Evolutionary conservation across 2,888 invertebrate genomes (phyloP).

Genomic region (Steinernema hermaphroditum): DNA sequence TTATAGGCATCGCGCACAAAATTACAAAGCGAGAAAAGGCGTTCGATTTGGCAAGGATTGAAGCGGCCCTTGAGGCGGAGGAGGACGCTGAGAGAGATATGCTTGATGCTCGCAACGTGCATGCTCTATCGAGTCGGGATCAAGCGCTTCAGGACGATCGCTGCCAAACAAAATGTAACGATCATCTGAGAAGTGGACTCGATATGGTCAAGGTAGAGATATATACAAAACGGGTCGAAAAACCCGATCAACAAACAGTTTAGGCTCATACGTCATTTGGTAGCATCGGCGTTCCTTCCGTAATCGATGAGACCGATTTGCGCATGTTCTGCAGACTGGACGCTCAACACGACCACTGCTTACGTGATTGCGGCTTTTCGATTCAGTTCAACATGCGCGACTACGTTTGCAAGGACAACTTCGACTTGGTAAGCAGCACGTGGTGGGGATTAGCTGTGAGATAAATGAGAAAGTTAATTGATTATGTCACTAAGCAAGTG

Average conservation of each 20-base stretch:
- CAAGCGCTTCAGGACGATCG: conserved; percentile 49
- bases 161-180: conserved; percentile 62
- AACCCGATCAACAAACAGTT: not conserved
- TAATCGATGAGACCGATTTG: conserved; percentile 57
- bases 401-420: conserved; percentile 59
- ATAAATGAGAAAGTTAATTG: no score
- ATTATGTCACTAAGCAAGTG: no score
- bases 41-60: conserved; percentile 34
- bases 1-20: conserved; percentile 1
- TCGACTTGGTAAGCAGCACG: conserved; percentile 49
- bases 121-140: conserved; percentile 14
- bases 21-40: conserved; percentile 35
- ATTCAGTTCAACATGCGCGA: conserved; percentile 66
- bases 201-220: conserved; percentile 65
- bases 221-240: not conserved
- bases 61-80: conserved; percentile 24
- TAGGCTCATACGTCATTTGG: conserved; percentile 66
- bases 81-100: conserved; percentile 20
- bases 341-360: conserved; percentile 54
- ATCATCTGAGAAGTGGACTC: conserved; percentile 59
- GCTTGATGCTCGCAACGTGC: conserved; percentile 3
- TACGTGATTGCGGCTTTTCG: conserved; percentile 61
- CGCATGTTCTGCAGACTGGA: conserved; percentile 63
- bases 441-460: not conserved
- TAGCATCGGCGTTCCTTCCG: conserved; percentile 64